Evolutionary conservation across 2,113 vertebrate species (phyloP).

Genomic region (Casuarius casuarius): DNA sequence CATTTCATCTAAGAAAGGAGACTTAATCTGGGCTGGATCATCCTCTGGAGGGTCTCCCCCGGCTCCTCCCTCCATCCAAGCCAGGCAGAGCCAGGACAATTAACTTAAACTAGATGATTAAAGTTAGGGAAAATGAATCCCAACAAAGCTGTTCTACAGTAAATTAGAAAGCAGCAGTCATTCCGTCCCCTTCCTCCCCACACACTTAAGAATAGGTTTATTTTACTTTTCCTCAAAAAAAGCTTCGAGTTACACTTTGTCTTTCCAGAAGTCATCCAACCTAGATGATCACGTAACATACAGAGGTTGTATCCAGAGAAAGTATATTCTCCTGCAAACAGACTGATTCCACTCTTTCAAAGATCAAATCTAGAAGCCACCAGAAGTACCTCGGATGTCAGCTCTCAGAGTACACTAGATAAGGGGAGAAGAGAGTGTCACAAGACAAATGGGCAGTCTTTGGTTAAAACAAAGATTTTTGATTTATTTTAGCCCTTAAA

Average conservation of each 20-base stretch:
- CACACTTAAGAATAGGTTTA: background rate
- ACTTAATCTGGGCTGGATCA: background rate
- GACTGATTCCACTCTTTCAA: background rate
- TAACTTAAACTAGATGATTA: background rate
- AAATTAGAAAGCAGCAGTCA: background rate
- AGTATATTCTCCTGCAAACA: background rate
- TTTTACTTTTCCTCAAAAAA: background rate
- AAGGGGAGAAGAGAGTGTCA: background rate
- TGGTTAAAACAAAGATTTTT: background rate
- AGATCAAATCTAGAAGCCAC: background rate
- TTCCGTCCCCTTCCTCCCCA: background rate
- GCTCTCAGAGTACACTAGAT: background rate
- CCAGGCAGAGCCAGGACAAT: background rate
- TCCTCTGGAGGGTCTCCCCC: background rate
- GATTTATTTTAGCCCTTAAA: background rate
- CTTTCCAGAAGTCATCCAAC: background rate
- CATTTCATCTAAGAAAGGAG: background rate
- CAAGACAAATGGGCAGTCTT: background rate
- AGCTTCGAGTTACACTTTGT: background rate
- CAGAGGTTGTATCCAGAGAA: background rate
- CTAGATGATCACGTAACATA: background rate
- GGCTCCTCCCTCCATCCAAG: background rate
- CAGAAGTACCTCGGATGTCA: background rate
- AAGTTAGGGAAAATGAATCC: background rate
- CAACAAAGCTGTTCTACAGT: background rate